phyloP scores from a whole-genome alignment of 2,113 vertebrate genomes.

The Phrynocephalus versicolor region DNA sequence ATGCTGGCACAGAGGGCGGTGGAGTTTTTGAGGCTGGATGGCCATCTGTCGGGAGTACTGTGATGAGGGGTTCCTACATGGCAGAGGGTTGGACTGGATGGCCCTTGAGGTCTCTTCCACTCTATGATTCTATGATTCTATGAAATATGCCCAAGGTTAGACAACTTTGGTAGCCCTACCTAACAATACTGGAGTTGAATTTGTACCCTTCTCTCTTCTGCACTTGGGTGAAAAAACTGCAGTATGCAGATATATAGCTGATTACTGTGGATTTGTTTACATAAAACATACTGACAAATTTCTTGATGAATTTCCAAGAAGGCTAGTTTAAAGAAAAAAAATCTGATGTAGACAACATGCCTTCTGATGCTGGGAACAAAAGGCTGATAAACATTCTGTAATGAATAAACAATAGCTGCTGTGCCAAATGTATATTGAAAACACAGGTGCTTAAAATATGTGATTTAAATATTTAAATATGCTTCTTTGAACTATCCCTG shows the following conservation, averaged over 20 bases:
- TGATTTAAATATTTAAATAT: conserved; percentile 23
- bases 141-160: no score
- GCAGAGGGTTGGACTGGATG: no score
- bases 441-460: neutral
- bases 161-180: no score
- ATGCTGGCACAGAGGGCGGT: no score
- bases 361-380: rapidly evolving
- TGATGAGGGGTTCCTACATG: no score
- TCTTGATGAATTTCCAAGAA: neutral
- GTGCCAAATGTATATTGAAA: conserved; percentile 22
- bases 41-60: no score
- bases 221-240: neutral
- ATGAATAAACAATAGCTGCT: conserved; percentile 14
- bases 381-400: neutral
- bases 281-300: neutral
- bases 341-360: neutral
- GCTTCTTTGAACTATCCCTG: conserved; percentile 5
- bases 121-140: no score
- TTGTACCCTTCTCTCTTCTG: neutral
- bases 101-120: no score
- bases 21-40: no score
- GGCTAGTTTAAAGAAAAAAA: neutral
- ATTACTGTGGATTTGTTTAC: neutral
- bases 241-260: neutral
- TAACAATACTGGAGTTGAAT: no score